Conservation (phyloP, 1,140 invertebrate genomes). For the Drosophila sturtevanti region DNA sequence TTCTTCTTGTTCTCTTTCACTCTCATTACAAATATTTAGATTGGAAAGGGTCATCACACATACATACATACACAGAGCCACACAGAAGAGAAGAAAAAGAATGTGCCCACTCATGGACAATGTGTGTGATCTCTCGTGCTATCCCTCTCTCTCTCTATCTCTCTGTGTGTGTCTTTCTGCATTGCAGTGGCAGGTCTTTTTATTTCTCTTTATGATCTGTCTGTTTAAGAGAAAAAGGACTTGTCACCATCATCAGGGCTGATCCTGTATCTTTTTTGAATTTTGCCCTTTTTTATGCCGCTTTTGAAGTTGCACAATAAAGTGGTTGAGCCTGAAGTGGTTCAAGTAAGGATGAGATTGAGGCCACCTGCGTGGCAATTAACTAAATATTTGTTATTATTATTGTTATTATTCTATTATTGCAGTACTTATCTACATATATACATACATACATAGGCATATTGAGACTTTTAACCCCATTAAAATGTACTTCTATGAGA, state of each 20-base stretch:
- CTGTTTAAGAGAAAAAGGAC: constrained; percentile 6
- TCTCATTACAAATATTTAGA: constrained; percentile 58
- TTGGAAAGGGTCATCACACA: constrained; percentile 14
- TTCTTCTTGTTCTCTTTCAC: constrained; percentile 16
- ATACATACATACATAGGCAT: no score
- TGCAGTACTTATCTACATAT: no score
- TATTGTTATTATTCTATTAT: constrained; percentile 44
- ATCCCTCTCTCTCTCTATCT: constrained; percentile 12
- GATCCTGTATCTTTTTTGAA: constrained; percentile 16
- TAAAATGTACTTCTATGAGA: no score
- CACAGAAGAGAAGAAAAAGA: constrained; percentile 31
- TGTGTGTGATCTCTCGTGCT: constrained; percentile 12
- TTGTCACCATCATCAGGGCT: constrained; percentile 29
- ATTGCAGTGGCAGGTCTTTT: background rate
- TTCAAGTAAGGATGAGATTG: constrained; percentile 13
- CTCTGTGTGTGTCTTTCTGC: constrained; percentile 21
- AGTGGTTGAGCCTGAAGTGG: constrained; percentile 26
- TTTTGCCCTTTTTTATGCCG: constrained; percentile 40
- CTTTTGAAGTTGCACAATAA: constrained; percentile 75
- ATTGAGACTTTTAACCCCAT: no score
- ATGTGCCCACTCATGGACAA: constrained; percentile 68
- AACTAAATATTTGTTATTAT: constrained; percentile 58
- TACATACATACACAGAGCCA: no score
- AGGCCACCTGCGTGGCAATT: constrained; percentile 76
- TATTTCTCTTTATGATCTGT: constrained; percentile 27